These are phyloP conservation scores for Sorex fumeus DNA, from an alignment of 2,113 vertebrate genomes.

Conservation along the genomic window DNA sequence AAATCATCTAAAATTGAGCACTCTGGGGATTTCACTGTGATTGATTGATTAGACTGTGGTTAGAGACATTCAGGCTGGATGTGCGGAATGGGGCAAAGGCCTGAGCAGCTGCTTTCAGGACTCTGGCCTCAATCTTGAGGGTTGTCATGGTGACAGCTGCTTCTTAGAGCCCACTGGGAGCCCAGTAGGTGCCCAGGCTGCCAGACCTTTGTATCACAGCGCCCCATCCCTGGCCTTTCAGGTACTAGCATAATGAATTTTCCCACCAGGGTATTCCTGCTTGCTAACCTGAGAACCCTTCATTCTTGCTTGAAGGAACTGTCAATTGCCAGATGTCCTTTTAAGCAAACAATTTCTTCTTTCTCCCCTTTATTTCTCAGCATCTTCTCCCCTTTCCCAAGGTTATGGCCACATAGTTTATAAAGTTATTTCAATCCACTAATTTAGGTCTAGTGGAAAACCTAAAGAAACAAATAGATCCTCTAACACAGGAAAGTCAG, in stretches of 20 bases:
- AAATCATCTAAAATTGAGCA: constrained; percentile 60
- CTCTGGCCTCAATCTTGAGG: neutral
- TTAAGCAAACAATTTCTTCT: constrained; percentile 39
- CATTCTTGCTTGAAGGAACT: constrained; percentile 40
- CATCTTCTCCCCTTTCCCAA: neutral
- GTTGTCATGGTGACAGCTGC: constrained; percentile 77
- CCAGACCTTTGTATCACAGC: constrained; percentile 48
- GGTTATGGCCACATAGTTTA: neutral
- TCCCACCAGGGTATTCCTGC: neutral
- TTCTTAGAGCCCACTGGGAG: constrained; percentile 55
- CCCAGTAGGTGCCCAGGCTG: constrained; percentile 17
- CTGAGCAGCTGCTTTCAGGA: constrained; percentile 58
- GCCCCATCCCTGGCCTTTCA: constrained; percentile 20
- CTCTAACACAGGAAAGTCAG: neutral
- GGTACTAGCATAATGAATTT: constrained; percentile 33
- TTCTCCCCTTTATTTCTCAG: neutral
- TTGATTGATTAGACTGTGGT: constrained; percentile 57
- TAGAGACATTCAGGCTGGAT: constrained; percentile 5
- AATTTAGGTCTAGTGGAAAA: neutral
- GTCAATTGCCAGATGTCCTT: constrained; percentile 53
- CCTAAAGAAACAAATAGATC: neutral
- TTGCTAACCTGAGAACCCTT: constrained; percentile 17
- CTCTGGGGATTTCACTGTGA: constrained; percentile 48
- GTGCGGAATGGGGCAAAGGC: neutral
- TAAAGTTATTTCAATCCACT: neutral